phyloP scores from a whole-genome alignment of 2,113 vertebrate genomes.

The Atlantisia rogersi region DNA sequence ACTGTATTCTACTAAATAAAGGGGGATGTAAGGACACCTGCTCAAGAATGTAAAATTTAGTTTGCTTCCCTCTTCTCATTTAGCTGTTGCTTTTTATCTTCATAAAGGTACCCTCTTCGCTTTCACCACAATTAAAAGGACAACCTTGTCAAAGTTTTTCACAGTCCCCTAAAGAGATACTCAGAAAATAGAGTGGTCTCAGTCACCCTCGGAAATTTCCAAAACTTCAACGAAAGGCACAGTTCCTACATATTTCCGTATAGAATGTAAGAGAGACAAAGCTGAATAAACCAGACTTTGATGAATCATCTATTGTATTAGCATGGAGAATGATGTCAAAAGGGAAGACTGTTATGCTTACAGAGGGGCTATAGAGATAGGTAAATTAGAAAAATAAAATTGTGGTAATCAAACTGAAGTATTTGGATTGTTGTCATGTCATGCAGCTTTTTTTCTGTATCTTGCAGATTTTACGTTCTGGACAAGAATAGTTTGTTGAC shows the following conservation, averaged over 20 bases:
- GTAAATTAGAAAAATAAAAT: background rate
- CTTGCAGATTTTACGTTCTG: background rate
- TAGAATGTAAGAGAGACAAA: background rate
- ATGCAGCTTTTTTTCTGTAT: background rate
- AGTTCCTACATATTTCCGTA: background rate
- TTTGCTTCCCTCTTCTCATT: background rate
- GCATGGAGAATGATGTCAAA: background rate
- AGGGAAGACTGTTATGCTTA: background rate
- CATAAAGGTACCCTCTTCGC: background rate
- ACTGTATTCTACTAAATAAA: background rate
- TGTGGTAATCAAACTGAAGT: background rate
- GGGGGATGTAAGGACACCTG: background rate
- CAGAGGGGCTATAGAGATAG: background rate
- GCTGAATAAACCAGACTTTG: background rate
- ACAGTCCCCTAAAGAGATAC: background rate
- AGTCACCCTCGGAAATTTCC: background rate
- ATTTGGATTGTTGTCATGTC: background rate
- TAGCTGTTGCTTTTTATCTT: background rate
- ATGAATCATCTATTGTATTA: background rate
- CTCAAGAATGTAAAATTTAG: background rate
- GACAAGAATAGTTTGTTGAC: background rate
- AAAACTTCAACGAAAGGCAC: background rate
- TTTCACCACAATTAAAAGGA: background rate
- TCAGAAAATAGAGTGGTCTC: background rate
- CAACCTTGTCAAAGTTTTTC: background rate